Conservation (phyloP, 2,113 vertebrate species). For the Cyprinodon brontotheroides region DNA sequence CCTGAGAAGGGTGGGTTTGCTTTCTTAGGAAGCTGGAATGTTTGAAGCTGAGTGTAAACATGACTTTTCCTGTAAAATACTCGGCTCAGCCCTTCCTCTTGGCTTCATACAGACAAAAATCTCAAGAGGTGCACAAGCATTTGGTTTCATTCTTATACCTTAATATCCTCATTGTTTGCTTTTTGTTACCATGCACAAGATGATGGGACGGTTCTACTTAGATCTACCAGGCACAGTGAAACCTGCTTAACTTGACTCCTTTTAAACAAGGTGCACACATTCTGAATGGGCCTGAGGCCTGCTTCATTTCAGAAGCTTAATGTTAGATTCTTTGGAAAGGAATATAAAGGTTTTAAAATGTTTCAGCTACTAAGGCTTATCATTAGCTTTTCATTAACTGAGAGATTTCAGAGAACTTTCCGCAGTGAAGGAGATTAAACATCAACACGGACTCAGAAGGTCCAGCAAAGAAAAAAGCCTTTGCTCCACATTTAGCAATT, state of each 20-base stretch:
- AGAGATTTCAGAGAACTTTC: no score
- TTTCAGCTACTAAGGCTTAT: not conserved
- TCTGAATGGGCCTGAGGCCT: not conserved
- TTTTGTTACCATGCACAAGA: no score
- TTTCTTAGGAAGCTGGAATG: conserved; percentile 58
- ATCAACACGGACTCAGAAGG: no score
- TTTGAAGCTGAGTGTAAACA: conserved; percentile 70
- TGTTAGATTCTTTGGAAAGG: not conserved
- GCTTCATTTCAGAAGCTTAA: no score
- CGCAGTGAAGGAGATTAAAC: no score
- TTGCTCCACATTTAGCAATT: no score
- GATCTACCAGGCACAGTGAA: not conserved
- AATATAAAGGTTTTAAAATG: not conserved
- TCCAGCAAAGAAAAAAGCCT: no score
- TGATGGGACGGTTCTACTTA: not conserved
- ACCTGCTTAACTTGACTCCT: not conserved
- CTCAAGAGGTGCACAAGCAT: not conserved
- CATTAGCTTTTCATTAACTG: not conserved
- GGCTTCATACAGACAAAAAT: conserved; percentile 4
- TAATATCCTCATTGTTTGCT: not conserved
- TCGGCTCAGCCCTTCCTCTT: conserved; percentile 37
- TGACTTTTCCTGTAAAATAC: conserved; percentile 53
- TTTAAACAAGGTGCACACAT: not conserved
- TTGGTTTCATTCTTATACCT: not conserved
- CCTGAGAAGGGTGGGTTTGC: conserved; percentile 48